These are phyloP conservation scores for Acridotheres tristis DNA, from an alignment of 2,797 vertebrate genomes.

Conservation along the genomic window DNA sequence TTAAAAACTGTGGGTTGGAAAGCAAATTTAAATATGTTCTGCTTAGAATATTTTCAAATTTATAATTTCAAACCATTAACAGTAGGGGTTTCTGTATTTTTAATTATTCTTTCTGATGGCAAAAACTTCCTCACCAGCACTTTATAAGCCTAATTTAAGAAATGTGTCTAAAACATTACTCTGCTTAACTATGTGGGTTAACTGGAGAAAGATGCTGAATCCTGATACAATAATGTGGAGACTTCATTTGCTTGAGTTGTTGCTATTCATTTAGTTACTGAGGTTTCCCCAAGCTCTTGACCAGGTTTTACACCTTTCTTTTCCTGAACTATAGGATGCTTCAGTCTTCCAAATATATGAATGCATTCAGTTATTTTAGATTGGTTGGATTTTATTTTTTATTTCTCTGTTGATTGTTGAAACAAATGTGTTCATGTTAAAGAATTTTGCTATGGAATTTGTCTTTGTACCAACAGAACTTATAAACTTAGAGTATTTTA, in stretches of 20 bases:
- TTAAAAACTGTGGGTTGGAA: not conserved
- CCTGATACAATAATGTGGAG: not conserved
- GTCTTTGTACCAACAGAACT: not conserved
- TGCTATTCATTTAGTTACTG: too few species aligned
- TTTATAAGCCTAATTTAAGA: not conserved
- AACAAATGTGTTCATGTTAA: not conserved
- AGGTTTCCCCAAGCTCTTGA: not conserved
- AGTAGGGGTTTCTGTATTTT: not conserved
- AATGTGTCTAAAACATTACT: not conserved
- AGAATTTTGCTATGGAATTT: not conserved
- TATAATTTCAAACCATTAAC: not conserved
- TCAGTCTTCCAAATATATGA: not conserved
- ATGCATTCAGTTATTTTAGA: not conserved
- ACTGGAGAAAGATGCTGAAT: not conserved
- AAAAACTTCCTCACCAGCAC: not conserved
- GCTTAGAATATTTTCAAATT: not conserved
- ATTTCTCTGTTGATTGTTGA: not conserved
- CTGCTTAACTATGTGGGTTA: fast-evolving
- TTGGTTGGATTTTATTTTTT: not conserved
- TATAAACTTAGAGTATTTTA: not conserved
- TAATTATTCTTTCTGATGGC: not conserved
- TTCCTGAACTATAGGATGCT: not conserved
- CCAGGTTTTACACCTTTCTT: not conserved
- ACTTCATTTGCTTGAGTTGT: not conserved
- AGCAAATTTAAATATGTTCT: not conserved